Base-by-base conservation (phyloP, 1,140 invertebrate genomes). In the Nomia melanderi region DNA sequence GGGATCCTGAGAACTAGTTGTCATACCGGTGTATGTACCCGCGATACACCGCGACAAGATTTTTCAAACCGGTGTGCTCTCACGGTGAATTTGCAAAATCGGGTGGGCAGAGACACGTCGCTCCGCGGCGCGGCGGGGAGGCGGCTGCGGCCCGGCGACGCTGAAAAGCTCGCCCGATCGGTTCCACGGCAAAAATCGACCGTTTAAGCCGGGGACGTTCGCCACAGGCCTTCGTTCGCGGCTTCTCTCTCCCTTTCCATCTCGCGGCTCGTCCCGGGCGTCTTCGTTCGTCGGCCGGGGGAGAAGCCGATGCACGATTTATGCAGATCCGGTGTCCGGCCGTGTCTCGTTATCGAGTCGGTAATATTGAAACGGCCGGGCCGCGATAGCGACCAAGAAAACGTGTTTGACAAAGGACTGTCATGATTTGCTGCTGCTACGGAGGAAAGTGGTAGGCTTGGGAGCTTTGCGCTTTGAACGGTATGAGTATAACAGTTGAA, bases 1-100 rank as follows among this genome's bases (percentile, higher is more conserved):
- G 65, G 17, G 60, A 74, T 78, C 62, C 39, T 29, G 31, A 64
- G 64, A 69, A 69, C 72, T 79, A 76, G 78, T 79, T 79, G 73
- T 79, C 73, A 70, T 64, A 70, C 64, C 78, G 44, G 73, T 69
- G 77, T 69, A 54, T 69, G n/a, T n/a, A n/a, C n/a, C n/a, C 36
- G 70, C 31, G 67, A 29, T n/a, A 0, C 20, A 6, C 23, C n/a
- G 27, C 33, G 3, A 5, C 33, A 36, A 14, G 11, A 44, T 76
- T 72, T 79, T 79, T 79, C 63, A 75, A 66, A 66, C 72, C 72
- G 72, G 72, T 64, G 59, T 54, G 29, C n/a, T n/a, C 44, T 12
- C 59, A 17, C 41, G 31, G 44, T 53, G 59, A 64, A 63, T 50
- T 63, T 20, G 70, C 36, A 53, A 47, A 62, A 47, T 27, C 50